Evolutionary conservation across 1,140 invertebrate species (phyloP).

Genomic region (Colletes latitarsis): DNA sequence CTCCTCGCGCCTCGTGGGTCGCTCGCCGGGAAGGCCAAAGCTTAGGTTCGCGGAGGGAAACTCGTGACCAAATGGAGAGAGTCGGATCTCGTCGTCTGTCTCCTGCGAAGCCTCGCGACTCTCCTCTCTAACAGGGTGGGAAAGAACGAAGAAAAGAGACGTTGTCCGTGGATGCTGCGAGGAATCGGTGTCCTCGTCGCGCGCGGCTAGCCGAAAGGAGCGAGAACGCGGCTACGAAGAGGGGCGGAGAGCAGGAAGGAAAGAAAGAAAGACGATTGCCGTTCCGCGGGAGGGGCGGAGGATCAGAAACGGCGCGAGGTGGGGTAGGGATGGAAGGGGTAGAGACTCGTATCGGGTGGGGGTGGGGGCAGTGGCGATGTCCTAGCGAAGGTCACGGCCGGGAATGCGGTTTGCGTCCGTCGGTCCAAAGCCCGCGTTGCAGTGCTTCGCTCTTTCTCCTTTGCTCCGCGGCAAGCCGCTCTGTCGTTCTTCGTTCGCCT

Average conservation of each 20-base stretch:
- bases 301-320: constrained; percentile 51
- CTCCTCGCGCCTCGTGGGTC: constrained; percentile 1
- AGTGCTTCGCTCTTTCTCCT: constrained; percentile 53
- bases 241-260: background rate
- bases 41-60: background rate
- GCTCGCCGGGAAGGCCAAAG: constrained; percentile 9
- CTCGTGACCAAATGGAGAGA: constrained; percentile 39
- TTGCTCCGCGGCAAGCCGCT: constrained; percentile 8
- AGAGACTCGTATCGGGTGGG: constrained; percentile 26
- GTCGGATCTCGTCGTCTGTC: constrained; percentile 6
- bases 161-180: constrained; percentile 46
- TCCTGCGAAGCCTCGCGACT: background rate
- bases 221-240: background rate
- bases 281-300: constrained; percentile 31
- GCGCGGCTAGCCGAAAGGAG: background rate
- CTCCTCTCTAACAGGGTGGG: constrained; percentile 7
- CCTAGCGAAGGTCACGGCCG: constrained; percentile 82
- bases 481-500: constrained; percentile 35
- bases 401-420: constrained; percentile 80
- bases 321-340: constrained; percentile 37
- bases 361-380: constrained; percentile 79
- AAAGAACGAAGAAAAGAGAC: constrained; percentile 32
- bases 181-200: constrained; percentile 13
- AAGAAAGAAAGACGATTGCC: constrained; percentile 35
- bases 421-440: constrained; percentile 76